Conservation (phyloP, 2,797 vertebrate species). For the Sebastolobus alascanus region DNA sequence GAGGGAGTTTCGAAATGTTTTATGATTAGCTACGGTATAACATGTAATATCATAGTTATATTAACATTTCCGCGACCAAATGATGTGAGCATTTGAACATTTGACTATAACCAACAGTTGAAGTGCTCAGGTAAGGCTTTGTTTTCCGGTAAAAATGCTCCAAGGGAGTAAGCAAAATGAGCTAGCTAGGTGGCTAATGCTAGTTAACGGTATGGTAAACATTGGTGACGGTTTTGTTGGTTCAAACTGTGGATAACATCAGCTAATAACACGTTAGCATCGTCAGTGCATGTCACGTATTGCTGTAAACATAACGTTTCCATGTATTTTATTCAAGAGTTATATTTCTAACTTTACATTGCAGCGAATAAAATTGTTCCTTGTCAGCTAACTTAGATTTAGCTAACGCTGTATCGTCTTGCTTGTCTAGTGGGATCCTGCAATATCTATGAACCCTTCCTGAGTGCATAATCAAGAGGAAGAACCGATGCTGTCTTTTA, state of each 20-base stretch:
- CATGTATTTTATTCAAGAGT: background rate
- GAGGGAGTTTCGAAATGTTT: conserved; percentile 85
- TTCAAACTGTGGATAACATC: background rate
- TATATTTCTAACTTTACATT: too few relatives aligned
- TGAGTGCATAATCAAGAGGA: background rate
- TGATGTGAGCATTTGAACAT: background rate
- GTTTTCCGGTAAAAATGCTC: background rate
- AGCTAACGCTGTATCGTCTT: background rate
- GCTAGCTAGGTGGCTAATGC: conserved; percentile 71
- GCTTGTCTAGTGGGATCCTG: background rate
- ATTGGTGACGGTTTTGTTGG: background rate
- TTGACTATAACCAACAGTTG: background rate
- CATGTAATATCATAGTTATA: rapidly evolving
- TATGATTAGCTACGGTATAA: conserved; percentile 25
- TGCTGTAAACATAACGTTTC: background rate
- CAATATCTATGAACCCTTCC: background rate
- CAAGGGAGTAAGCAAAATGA: background rate
- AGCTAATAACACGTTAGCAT: background rate
- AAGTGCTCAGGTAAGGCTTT: background rate
- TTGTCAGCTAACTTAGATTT: background rate
- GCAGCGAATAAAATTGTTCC: too few relatives aligned
- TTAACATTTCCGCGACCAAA: rapidly evolving
- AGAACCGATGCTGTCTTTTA: conserved; percentile 16
- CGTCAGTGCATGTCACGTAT: background rate
- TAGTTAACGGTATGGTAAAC: conserved; percentile 28